Evolutionary conservation across 2,113 vertebrate genomes (phyloP), one percentile per base, ranked within the genome.

Genomic region (Oncorhynchus kisutch): DNA sequence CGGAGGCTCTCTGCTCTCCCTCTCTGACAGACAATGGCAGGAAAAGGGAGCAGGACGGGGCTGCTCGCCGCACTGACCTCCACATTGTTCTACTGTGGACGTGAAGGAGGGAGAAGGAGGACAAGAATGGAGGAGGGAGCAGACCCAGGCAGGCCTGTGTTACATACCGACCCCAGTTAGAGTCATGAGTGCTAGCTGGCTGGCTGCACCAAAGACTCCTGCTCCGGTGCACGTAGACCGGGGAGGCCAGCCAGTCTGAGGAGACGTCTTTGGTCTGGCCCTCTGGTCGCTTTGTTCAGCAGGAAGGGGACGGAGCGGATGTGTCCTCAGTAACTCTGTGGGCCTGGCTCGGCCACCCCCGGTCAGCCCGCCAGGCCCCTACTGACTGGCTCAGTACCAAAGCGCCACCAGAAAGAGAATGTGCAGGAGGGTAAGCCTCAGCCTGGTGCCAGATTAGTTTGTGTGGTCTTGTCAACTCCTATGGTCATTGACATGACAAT

Each of bases 211-310:
- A 6, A 34, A 34, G 79, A 81, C 79, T 72, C 87, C 90, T 92
- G 91, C 91, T 84, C 81, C 39, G 70, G 78, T 11, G 90, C 91
- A 92, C 91, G 90, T 92, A 92, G 87, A 73, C 87, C 71, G 87
- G 54, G 39, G 39, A 9, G 39, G 39, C 9, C 39, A 45, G 84
- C 68, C 83, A 84, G 91, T 90, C 86, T 90, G 88, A 67, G 9
- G 14, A 39, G 69, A 80, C 81, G 65, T 79, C 81, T 75, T 70
- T 75, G 80, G 85, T 87, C 86, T 84, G 85, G 88, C 84, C 85
- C 86, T 75, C 80, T 24, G 83, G 62, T 22, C 14, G 22, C 91
- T 91, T 90, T 91, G 89, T 91, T 90, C 82, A 80, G 77, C 84
- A 77, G 31, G 57, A 80, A 34, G 24, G 60, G 22, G 24, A 25